Percentiles rank a stretch among this genome's conserved stretches.
phyloP scores from a whole-genome alignment of 2,797 vertebrate species.

The Ctenopoma multispine region DNA sequence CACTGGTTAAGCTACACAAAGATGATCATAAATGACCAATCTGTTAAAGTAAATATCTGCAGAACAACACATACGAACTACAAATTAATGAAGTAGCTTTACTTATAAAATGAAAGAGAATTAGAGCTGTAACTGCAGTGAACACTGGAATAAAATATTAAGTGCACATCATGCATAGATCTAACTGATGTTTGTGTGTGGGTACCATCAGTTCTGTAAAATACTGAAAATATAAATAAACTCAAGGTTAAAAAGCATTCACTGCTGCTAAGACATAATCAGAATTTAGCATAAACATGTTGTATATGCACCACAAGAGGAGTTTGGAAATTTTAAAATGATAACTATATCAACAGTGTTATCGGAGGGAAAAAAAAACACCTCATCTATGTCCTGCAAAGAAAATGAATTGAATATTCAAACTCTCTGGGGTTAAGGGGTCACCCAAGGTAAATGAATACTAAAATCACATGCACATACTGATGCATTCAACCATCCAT shows the following conservation, averaged over 20 bases:
- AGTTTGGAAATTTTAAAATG: slow-evolving; percentile 2
- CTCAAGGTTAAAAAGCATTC: not conserved
- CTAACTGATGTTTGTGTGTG: slow-evolving; percentile 1
- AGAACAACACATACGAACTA: not conserved
- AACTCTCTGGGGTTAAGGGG: not conserved
- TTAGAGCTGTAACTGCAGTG: not conserved
- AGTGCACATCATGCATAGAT: not conserved
- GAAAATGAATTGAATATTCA: not conserved
- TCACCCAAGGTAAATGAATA: not conserved
- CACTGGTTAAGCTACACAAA: slow-evolving; percentile 3
- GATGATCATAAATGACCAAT: not conserved
- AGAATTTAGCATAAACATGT: not conserved
- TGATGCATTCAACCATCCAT: slow-evolving; percentile 3
- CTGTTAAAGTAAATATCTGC: not conserved
- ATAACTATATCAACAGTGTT: slow-evolving; percentile 1
- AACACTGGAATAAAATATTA: not conserved
- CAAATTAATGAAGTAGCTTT: not conserved
- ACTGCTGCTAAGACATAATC: no score
- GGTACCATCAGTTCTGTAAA: slow-evolving; percentile 1
- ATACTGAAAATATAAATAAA: slow-evolving; percentile 15
- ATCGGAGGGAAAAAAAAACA: not conserved
- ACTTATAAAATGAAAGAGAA: not conserved
- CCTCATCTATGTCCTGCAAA: not conserved
- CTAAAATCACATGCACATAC: slow-evolving; percentile 13
- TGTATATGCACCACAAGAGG: slow-evolving; percentile 5